A percentile compares a stretch with the other conserved stretches of the same genome.
These are phyloP conservation scores for Hyperoplus lanceolatus DNA, from an alignment of 2,797 vertebrate species.

Conservation along the genomic window DNA sequence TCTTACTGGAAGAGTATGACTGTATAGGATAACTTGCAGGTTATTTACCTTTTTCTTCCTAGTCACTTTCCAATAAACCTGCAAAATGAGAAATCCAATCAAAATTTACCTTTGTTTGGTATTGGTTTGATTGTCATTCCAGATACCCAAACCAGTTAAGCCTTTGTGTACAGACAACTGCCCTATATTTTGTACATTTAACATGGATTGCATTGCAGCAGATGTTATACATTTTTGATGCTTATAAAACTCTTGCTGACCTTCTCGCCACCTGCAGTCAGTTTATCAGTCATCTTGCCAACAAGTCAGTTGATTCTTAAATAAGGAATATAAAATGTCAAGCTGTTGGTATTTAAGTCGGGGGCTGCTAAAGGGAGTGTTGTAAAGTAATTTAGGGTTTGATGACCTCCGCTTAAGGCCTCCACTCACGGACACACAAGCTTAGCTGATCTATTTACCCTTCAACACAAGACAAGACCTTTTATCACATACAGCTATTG, in stretches of 20 bases:
- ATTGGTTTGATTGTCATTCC: neutral
- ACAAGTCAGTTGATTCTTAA: slow-evolving; percentile 47
- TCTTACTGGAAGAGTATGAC: slow-evolving; percentile 3
- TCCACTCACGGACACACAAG: slow-evolving; percentile 57
- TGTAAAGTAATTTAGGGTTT: slow-evolving; percentile 78
- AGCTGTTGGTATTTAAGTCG: slow-evolving; percentile 58
- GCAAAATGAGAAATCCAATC: slow-evolving; percentile 7
- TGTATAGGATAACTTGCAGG: neutral
- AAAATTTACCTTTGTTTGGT: slow-evolving; percentile 9
- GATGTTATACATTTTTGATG: slow-evolving; percentile 38
- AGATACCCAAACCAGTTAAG: neutral
- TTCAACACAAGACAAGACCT: slow-evolving; percentile 55
- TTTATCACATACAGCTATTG: slow-evolving; percentile 55
- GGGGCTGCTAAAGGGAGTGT: slow-evolving; percentile 65
- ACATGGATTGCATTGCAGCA: slow-evolving; percentile 24
- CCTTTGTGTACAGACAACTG: slow-evolving; percentile 15
- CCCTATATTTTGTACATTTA: slow-evolving; percentile 10
- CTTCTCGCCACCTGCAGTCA: slow-evolving; percentile 43
- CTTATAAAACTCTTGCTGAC: slow-evolving; percentile 56
- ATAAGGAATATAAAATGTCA: slow-evolving; percentile 68
- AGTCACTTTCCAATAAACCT: slow-evolving; percentile 10
- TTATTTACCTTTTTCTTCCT: neutral
- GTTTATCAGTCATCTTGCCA: slow-evolving; percentile 65
- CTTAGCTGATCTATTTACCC: slow-evolving; percentile 58
- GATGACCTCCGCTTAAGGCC: slow-evolving; percentile 66